These are phyloP conservation scores for Epinotia nisella DNA, from an alignment of 2,888 invertebrate genomes.

Conservation along the genomic window DNA sequence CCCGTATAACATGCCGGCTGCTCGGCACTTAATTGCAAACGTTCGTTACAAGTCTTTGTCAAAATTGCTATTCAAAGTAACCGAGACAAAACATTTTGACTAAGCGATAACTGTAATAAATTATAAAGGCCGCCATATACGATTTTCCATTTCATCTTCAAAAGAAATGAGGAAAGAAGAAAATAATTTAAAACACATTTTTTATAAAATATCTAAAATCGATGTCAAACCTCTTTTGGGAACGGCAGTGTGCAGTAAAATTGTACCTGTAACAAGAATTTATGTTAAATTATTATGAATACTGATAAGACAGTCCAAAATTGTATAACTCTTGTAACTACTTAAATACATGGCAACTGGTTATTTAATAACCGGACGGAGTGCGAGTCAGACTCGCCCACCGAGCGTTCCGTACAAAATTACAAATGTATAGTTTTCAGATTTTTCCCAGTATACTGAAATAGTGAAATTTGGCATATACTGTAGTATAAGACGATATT, in stretches of 20 bases:
- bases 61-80: slow-evolving; percentile 4
- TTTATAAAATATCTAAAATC: not conserved
- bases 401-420: too few relatives aligned
- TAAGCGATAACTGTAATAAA: not conserved
- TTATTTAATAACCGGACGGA: too few relatives aligned
- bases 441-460: too few relatives aligned
- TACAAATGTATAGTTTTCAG: too few relatives aligned
- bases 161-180: not conserved
- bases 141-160: not conserved
- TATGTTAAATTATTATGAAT: not conserved
- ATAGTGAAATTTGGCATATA: too few relatives aligned
- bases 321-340: too few relatives aligned
- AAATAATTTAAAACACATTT: not conserved
- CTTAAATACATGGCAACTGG: too few relatives aligned
- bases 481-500: too few relatives aligned
- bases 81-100: slow-evolving; percentile 11
- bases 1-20: not conserved
- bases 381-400: too few relatives aligned
- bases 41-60: slow-evolving; percentile 26
- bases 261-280: not conserved
- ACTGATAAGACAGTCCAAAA: too few relatives aligned
- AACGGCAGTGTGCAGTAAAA: not conserved
- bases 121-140: not conserved
- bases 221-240: not conserved
- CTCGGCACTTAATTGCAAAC: slow-evolving; percentile 30